Evolutionary conservation across 2,113 vertebrate species (phyloP).

Genomic region (Labrus mixtus): DNA sequence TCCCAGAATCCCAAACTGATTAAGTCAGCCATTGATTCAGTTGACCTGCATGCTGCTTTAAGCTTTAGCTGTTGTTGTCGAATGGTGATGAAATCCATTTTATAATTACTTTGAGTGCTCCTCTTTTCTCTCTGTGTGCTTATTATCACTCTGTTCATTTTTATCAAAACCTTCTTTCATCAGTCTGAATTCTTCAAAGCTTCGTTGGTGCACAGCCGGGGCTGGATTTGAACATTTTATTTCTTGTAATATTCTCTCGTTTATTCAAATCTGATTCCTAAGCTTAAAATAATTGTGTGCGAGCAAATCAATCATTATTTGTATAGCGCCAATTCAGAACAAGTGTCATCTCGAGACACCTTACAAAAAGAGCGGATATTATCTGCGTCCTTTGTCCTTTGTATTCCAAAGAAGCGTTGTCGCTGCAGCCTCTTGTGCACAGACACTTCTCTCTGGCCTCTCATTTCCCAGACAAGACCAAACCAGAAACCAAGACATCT

Average conservation of each 20-base stretch:
- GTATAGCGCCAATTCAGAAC: too few species aligned
- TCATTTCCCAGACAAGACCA: neutral
- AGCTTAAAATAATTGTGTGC: too few species aligned
- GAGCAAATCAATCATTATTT: too few species aligned
- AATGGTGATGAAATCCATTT: neutral
- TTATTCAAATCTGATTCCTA: too few species aligned
- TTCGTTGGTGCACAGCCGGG: neutral
- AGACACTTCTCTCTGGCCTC: neutral
- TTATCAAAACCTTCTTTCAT: neutral
- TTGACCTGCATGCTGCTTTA: neutral
- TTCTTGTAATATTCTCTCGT: neutral
- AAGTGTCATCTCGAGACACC: too few species aligned
- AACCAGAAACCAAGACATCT: neutral
- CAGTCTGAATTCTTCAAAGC: neutral
- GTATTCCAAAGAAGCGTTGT: neutral
- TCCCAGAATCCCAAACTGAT: slow-evolving; percentile 9
- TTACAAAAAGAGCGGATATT: too few species aligned
- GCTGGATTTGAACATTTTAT: neutral
- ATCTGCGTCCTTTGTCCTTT: too few species aligned
- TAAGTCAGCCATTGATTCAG: slow-evolving; percentile 25
- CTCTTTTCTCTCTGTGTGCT: neutral
- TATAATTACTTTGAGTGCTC: neutral
- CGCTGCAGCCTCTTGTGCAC: neutral
- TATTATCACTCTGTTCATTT: neutral
- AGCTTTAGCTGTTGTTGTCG: neutral